Evolutionary conservation across 1,140 invertebrate species (phyloP), one percentile per base, ranked within the genome.

Genomic region (Pogonognathellus flavescens): DNA sequence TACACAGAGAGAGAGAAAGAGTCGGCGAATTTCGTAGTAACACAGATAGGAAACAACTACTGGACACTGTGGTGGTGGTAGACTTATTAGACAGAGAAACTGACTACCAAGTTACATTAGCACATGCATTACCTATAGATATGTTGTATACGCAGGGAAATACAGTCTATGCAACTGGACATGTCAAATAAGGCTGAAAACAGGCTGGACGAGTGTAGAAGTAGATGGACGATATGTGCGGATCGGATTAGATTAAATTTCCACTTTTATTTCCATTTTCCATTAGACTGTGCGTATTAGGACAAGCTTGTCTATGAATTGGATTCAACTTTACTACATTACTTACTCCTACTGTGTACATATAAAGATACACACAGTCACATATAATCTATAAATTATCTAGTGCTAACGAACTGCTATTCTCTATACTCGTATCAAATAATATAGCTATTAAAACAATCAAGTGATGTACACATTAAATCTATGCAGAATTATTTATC

Each of bases 241-340:
- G 70, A 76, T 76, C 70, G 31, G 70, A 76, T 76, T 76, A 76
- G 70, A 76, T 76, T 41, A 76, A 76, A 76, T 76, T 76, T 49
- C 70, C 31, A 76, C 70, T 76, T 25, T 76, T 49, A 57, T 31
- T 76, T 41, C 70, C 41, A 76, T 49, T 76, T 76, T 76, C 70
- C 31, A 76, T 76, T 76, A 76, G 41, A 76, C 31, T 57, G 11
- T 57, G 53, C 53, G 53, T 57, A 57, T 57, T 50, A 76, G 31
- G 41, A 18, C 66, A 72, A 49, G 11, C 53, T 55, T 55, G 53
- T 55, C 7, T 11, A 62, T 11, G 25, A 10, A 25, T 16, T 10
- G 1, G 22, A 60, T 60, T 10, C 16, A 60, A 60, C 22, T 60
- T 0, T 8, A 9, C 16, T 55, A 16, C 9, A 55, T 9, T 13